Evolutionary conservation across 2,113 vertebrate species (phyloP).

Genomic region (Campylomormyrus tamandua): DNA sequence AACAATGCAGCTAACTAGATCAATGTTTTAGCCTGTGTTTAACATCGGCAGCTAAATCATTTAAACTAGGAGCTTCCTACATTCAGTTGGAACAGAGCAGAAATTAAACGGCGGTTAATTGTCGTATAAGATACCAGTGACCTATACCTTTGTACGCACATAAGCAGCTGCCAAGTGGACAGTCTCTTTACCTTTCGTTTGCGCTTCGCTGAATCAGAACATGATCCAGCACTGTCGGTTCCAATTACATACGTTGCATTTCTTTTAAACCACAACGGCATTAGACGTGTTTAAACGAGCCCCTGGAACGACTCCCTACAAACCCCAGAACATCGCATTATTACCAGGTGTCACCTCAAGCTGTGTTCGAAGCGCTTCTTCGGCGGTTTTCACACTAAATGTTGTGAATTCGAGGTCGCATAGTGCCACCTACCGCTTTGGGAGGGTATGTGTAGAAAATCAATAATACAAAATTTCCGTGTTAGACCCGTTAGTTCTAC

Average conservation of each 20-base stretch:
- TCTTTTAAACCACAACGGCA: not conserved
- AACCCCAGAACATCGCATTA: not conserved
- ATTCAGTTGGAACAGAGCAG: not conserved
- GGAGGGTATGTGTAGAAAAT: not conserved
- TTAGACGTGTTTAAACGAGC: not conserved
- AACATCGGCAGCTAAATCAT: not conserved
- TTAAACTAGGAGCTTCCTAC: not conserved
- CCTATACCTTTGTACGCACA: not conserved
- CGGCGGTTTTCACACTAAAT: not conserved
- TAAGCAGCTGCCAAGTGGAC: not conserved
- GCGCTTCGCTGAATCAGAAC: not conserved
- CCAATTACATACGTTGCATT: not conserved
- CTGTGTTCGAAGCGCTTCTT: not conserved
- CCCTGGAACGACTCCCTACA: not conserved
- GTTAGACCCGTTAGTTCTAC: not conserved
- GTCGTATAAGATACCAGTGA: not conserved
- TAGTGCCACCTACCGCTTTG: not conserved
- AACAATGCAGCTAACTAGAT: not conserved
- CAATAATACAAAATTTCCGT: not conserved
- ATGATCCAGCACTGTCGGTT: not conserved
- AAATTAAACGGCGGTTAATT: not conserved
- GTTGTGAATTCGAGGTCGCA: not conserved
- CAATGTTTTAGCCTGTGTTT: not conserved
- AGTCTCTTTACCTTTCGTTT: not conserved
- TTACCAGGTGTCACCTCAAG: not conserved